Evolutionary conservation across 2,797 vertebrate genomes (phyloP).

Genomic region (Eurystomus glaucurus): DNA sequence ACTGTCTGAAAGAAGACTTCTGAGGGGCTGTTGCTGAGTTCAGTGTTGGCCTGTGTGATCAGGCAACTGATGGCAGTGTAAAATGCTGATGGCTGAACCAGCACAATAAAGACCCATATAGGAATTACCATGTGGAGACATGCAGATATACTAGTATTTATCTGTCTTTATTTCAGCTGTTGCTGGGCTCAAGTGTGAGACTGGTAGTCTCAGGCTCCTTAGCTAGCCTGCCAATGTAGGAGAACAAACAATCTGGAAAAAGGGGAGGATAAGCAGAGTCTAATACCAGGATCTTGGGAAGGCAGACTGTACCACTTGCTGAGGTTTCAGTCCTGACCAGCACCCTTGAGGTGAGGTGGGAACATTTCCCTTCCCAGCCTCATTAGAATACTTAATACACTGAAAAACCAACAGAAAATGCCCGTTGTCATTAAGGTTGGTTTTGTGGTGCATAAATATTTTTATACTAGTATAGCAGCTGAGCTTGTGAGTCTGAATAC

Average conservation of each 20-base stretch:
- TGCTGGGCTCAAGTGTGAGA: rapidly evolving
- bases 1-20: too few relatives aligned
- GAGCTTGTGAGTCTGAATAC: background rate
- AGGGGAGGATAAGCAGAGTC: background rate
- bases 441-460: background rate
- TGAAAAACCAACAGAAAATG: background rate
- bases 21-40: too few relatives aligned
- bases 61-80: too few relatives aligned
- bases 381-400: background rate
- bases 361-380: background rate
- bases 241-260: background rate
- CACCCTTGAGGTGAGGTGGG: background rate
- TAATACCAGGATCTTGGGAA: background rate
- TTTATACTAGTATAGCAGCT: background rate
- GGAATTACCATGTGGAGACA: background rate
- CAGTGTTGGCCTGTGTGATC: too few relatives aligned
- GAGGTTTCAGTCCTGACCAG: background rate
- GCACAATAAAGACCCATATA: background rate
- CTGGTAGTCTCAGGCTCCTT: background rate
- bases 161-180: background rate
- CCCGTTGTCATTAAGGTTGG: background rate
- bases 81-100: too few relatives aligned
- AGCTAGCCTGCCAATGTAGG: background rate
- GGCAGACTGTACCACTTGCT: background rate
- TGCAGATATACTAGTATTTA: background rate